A percentile compares a stretch with the other conserved stretches of the same genome.
phyloP scores from a whole-genome alignment of 1,140 invertebrate species.

The Aphaenogaster floridana region DNA sequence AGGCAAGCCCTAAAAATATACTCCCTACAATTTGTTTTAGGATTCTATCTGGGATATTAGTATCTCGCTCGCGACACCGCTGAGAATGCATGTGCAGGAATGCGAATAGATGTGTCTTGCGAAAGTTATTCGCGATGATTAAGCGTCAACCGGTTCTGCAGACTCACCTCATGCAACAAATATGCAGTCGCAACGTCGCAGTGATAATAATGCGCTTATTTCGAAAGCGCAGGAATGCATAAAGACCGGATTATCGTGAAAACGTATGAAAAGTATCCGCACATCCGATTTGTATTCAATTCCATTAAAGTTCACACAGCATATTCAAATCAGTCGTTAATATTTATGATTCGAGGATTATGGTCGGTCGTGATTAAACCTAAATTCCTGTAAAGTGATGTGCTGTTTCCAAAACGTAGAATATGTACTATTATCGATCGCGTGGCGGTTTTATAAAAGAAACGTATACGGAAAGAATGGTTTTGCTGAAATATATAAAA shows the following conservation, averaged over 20 bases:
- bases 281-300: not conserved
- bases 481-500: too few relatives aligned
- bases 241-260: conserved; percentile 7
- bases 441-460: not conserved
- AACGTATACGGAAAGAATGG: too few relatives aligned
- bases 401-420: not conserved
- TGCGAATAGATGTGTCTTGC: not conserved
- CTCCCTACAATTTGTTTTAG: not conserved
- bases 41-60: too few relatives aligned
- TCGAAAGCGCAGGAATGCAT: not conserved
- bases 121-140: not conserved
- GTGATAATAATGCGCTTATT: conserved; percentile 23
- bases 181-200: not conserved
- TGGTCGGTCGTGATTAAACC: conserved; percentile 33
- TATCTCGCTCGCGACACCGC: not conserved
- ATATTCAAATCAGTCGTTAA: conserved; percentile 4
- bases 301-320: not conserved
- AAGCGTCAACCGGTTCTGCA: not conserved
- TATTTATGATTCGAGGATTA: conserved; percentile 56
- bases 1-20: not conserved
- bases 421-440: not conserved
- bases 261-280: conserved; percentile 9
- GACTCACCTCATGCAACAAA: not conserved
- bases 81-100: not conserved
- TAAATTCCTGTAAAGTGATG: conserved; percentile 48